Evolutionary conservation across 2,797 vertebrate genomes (phyloP).

Genomic region (Diplodus sargus): DNA sequence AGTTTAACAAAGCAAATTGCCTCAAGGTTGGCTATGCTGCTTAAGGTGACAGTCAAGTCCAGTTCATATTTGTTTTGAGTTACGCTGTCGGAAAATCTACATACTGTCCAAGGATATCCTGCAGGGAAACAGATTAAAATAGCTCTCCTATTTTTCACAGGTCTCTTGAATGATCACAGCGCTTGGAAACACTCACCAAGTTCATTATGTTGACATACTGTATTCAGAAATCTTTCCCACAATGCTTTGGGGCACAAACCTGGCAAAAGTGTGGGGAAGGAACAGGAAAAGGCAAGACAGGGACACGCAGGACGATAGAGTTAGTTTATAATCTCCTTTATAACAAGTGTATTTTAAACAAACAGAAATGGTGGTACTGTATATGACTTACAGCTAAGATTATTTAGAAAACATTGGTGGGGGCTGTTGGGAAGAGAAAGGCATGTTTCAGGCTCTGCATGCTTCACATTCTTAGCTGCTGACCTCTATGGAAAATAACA

Average conservation of each 20-base stretch:
- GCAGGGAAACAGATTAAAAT: conserved; percentile 77
- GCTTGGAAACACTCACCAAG: conserved; percentile 51
- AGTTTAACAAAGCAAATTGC: conserved; percentile 1
- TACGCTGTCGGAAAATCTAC: conserved; percentile 58
- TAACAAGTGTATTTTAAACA: not conserved
- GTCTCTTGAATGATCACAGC: conserved; percentile 49
- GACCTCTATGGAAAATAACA: conserved; percentile 86
- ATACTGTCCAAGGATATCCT: conserved; percentile 80
- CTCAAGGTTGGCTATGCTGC: not conserved
- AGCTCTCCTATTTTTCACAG: conserved; percentile 63
- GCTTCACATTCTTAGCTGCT: conserved; percentile 84
- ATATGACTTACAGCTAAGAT: conserved; percentile 22
- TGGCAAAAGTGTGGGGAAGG: not conserved
- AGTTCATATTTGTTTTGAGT: conserved; percentile 33
- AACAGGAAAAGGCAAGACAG: not conserved
- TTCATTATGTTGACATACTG: conserved; percentile 26
- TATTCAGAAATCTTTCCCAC: conserved; percentile 31
- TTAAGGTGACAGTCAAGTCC: not conserved
- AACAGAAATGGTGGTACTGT: conserved; percentile 9
- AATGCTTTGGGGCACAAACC: conserved; percentile 10
- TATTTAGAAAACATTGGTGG: conserved; percentile 44
- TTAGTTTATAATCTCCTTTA: not conserved
- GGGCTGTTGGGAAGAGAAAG: conserved; percentile 69
- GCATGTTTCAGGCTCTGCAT: conserved; percentile 75
- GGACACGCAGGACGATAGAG: not conserved